Conservation (phyloP, 2,797 vertebrate species). For the Pangasius larnaudii region DNA sequence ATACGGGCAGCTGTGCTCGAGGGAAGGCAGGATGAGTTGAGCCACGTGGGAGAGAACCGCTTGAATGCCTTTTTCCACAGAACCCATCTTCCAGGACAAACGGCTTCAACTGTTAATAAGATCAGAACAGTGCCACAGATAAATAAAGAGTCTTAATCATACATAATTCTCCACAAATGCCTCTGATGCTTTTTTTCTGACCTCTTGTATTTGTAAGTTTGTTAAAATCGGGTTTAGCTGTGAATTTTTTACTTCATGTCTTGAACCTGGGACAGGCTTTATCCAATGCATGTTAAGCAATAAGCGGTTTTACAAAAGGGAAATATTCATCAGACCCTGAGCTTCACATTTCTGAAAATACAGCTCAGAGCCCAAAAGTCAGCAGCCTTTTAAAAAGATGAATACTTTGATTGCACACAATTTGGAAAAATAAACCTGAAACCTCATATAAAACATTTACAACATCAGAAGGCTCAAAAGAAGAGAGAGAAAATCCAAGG, state of each 20-base stretch:
- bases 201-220: conserved; percentile 11
- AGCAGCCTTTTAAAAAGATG: conserved; percentile 33
- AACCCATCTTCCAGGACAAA: conserved; percentile 20
- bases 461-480: not conserved
- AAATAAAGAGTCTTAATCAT: conserved; percentile 42
- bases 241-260: not conserved
- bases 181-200: conserved; percentile 15
- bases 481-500: not conserved
- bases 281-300: conserved; percentile 22
- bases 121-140: conserved; percentile 24
- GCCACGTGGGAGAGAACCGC: conserved; percentile 33
- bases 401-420: not conserved
- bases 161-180: conserved; percentile 27
- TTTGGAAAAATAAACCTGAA: conserved; percentile 17
- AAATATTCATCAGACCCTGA: conserved; percentile 22
- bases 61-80: conserved; percentile 24
- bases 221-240: not conserved
- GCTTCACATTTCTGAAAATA: conserved; percentile 28
- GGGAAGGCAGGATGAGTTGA: conserved; percentile 33
- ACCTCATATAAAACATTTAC: not conserved
- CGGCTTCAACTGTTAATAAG: conserved; percentile 44
- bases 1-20: conserved; percentile 21
- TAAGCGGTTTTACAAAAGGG: conserved; percentile 28
- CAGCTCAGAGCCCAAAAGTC: conserved; percentile 43
- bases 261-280: not conserved